Percentiles rank a stretch among this genome's conserved stretches.
Conservation (phyloP, 2,888 invertebrate species). For the Perizoma flavofasciatum region DNA sequence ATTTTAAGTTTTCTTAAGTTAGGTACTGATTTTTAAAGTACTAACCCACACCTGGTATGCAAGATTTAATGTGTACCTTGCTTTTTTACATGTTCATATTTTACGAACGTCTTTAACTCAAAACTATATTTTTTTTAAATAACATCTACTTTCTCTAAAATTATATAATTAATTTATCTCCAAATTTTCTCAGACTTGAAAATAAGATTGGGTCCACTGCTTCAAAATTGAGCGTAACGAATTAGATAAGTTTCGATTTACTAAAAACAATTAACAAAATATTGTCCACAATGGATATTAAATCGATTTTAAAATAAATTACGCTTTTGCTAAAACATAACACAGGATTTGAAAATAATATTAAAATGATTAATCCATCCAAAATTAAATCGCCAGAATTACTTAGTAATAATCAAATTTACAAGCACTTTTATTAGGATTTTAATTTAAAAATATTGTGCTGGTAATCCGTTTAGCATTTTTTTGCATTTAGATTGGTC, state of each 20-base stretch:
- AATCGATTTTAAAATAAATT: background rate
- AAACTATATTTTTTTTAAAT: too few relatives aligned
- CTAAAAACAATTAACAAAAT: constrained; percentile 15
- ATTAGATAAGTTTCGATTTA: constrained; percentile 60
- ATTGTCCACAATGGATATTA: background rate
- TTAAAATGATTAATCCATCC: constrained; percentile 28
- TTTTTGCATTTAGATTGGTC: constrained; percentile 16
- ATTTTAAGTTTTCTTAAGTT: background rate
- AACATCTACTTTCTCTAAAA: too few relatives aligned
- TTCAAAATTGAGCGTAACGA: constrained; percentile 70
- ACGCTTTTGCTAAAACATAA: constrained; percentile 9
- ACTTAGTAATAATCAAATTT: constrained; percentile 3
- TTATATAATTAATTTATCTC: too few relatives aligned
- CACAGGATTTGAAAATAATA: constrained; percentile 23
- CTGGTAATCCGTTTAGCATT: constrained; percentile 23
- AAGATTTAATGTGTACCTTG: too few relatives aligned
- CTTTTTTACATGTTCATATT: too few relatives aligned
- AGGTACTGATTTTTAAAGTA: too few relatives aligned
- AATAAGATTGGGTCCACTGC: constrained; percentile 68
- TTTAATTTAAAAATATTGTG: constrained; percentile 6
- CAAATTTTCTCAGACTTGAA: background rate
- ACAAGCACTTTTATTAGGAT: constrained; percentile 2
- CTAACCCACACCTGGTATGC: too few relatives aligned
- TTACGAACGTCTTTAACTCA: too few relatives aligned
- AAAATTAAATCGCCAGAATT: constrained; percentile 15